phyloP scores from a whole-genome alignment of 2,888 invertebrate genomes.

The Nezara viridula region DNA sequence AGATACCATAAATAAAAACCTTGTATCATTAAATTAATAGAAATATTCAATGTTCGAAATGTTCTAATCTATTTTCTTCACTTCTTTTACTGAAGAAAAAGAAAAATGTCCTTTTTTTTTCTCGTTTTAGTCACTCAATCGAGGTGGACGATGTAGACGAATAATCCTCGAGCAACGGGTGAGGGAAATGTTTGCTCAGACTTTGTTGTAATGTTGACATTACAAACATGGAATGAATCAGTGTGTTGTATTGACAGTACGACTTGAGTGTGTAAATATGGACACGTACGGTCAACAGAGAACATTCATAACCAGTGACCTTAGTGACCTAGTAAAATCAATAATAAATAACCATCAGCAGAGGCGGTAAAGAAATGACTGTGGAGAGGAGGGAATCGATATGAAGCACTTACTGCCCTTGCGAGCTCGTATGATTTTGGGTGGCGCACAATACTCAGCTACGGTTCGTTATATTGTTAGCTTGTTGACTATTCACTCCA shows the following conservation, averaged over 20 bases:
- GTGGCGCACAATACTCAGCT: no score
- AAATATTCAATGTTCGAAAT: no score
- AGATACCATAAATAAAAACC: no score
- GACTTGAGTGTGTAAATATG: constrained; percentile 15
- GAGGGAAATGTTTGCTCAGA: not conserved
- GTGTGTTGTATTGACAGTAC: not conserved
- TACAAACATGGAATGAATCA: not conserved
- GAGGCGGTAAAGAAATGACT: not conserved
- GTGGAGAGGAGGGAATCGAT: no score
- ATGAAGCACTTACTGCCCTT: no score
- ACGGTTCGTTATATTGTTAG: no score
- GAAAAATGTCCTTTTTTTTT: not conserved
- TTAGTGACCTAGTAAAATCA: not conserved
- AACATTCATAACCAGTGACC: not conserved
- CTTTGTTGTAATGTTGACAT: constrained; percentile 16
- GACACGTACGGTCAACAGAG: not conserved
- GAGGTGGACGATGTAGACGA: not conserved
- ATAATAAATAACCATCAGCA: not conserved
- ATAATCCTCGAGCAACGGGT: not conserved
- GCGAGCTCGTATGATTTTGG: no score
- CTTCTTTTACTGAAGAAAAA: not conserved
- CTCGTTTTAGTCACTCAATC: not conserved
- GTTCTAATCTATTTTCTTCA: no score
- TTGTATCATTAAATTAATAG: no score
- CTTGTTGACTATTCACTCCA: no score